Evolutionary conservation across 2,113 vertebrate species (phyloP).

Genomic region (Eulemur rufifrons): DNA sequence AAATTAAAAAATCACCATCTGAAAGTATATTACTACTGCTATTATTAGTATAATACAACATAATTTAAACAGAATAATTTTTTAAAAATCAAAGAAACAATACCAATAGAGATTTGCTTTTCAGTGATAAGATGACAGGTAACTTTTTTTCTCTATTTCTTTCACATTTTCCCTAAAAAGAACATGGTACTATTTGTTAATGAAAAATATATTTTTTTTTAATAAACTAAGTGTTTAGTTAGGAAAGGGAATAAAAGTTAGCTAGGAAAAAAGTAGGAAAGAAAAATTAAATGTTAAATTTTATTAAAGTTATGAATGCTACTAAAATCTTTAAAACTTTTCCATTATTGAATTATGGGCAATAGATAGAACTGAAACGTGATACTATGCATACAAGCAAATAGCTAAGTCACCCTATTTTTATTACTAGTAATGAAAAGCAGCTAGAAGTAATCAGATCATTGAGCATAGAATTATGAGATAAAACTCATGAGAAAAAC

Average conservation of each 20-base stretch:
- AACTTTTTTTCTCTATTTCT: background rate
- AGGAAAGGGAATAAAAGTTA: background rate
- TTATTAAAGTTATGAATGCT: background rate
- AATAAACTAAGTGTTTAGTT: constrained; percentile 17
- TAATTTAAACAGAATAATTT: background rate
- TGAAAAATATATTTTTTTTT: background rate
- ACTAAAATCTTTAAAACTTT: constrained; percentile 23
- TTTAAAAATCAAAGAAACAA: background rate
- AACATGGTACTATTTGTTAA: background rate
- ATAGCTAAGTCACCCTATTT: constrained; percentile 31
- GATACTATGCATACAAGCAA: background rate
- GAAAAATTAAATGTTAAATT: background rate
- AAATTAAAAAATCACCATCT: constrained; percentile 9
- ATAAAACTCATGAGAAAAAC: constrained; percentile 29
- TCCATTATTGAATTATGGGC: background rate
- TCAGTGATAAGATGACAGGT: background rate
- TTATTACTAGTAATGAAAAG: constrained; percentile 39
- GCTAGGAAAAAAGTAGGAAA: background rate
- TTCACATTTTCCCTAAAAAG: background rate
- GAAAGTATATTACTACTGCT: background rate
- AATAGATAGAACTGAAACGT: background rate
- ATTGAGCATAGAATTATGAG: constrained; percentile 30
- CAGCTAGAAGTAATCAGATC: constrained; percentile 6
- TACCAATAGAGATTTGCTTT: background rate
- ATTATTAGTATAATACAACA: background rate